phyloP scores from a whole-genome alignment of 1,140 invertebrate genomes.

The Magallana angulata region DNA sequence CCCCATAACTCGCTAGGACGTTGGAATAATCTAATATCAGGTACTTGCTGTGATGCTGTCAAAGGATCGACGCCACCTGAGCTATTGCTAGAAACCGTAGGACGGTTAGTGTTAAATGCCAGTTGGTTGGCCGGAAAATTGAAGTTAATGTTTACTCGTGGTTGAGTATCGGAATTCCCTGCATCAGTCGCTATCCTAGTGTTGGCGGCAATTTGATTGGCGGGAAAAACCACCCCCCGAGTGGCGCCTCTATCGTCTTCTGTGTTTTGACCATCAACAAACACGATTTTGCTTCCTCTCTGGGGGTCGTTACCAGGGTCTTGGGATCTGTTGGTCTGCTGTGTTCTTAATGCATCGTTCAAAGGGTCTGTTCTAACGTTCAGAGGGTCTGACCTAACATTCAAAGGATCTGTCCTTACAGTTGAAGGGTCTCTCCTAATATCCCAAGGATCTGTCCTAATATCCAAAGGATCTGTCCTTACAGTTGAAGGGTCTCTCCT shows the following conservation, averaged over 20 bases:
- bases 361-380: too few species aligned
- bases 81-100: neutral
- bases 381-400: too few species aligned
- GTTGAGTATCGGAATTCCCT: neutral
- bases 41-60: neutral
- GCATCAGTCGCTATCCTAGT: too few species aligned
- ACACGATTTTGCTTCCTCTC: constrained; percentile 20
- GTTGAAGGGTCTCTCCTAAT: too few species aligned
- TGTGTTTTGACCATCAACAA: neutral
- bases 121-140: neutral
- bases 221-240: too few species aligned
- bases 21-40: neutral
- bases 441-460: too few species aligned
- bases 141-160: neutral
- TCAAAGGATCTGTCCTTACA: too few species aligned
- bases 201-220: too few species aligned
- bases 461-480: too few species aligned
- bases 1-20: neutral
- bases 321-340: neutral
- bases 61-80: neutral
- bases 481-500: too few species aligned
- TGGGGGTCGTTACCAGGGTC: neutral
- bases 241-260: neutral
- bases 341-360: neutral
- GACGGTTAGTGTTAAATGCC: neutral